Base-by-base conservation (phyloP, 2,888 invertebrate genomes). In the Cephus pulcher region DNA sequence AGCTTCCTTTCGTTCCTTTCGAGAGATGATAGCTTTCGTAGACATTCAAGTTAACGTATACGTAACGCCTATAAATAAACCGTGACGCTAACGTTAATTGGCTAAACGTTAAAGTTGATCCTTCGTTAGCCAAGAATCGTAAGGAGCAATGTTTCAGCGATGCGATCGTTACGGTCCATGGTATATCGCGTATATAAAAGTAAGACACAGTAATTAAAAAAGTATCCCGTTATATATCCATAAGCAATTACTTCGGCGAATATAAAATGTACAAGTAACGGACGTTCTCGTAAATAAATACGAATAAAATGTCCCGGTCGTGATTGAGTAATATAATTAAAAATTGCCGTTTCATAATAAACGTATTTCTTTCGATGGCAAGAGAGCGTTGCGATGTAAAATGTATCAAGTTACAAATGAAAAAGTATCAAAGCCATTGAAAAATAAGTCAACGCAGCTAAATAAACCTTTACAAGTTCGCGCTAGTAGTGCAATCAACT, bases 171-270 rank as follows among this genome's bases (percentile, higher is more conserved):
- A 56, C 6, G 2, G 23, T 23, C 23, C 23, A 23, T 23, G 56
- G 23, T 56, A 56, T 56, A 56, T 56, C 23, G 56, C 23, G 56
- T 56, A 23, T 56, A 56, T 56, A 23, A 56, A 23, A 23, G 34
- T 32, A 71, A 33, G 71, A 71, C 71, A 15, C 71, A 15, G 34
- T 71, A 71, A 71, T 71, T 71, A 71, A 71, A 71, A 71, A 71
- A 30, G 32, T 71, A 71, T 34, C 71, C 71, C 2, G 23, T 23
- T 15, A 71, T 71, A 71, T 71, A 71, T 71, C 34, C 23, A 23
- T 34, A 15, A 34, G n/a, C 74, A 23, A 74, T 15, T 35, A 34
- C 74, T 74, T 11, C 9, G 9, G 23, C 2, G 56, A 56, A 23
- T 9, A 56, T 56, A 23, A 56, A 23, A 56, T 23, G 23, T 56